phyloP scores from a whole-genome alignment of 2,888 invertebrate genomes.

The Cataglyphis albicans region DNA sequence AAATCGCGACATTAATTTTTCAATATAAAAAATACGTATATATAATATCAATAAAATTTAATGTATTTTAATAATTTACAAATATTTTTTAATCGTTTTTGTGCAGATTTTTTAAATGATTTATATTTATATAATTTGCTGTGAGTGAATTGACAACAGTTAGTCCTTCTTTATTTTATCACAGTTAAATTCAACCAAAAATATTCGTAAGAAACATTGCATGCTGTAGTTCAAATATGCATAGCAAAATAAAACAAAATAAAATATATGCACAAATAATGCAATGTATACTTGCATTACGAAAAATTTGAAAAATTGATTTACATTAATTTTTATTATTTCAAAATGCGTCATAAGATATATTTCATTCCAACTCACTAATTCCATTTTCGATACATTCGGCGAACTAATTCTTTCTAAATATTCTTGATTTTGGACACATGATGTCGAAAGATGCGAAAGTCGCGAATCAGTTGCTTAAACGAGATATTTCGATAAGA shows the following conservation, averaged over 20 bases:
- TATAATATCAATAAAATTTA: neutral
- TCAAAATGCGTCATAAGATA: slow-evolving; percentile 7
- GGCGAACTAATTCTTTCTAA: slow-evolving; percentile 71
- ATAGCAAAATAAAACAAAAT: neutral
- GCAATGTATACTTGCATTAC: neutral
- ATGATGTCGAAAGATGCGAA: slow-evolving; percentile 67
- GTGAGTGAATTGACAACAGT: neutral
- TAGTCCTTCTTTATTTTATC: neutral
- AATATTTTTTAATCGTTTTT: neutral
- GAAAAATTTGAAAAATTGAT: neutral
- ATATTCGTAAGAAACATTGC: too few relatives aligned
- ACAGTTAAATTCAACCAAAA: too few relatives aligned
- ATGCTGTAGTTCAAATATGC: neutral
- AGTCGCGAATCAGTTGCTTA: slow-evolving; percentile 50
- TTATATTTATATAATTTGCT: neutral
- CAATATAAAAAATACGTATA: neutral
- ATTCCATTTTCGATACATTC: slow-evolving; percentile 61
- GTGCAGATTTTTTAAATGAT: neutral
- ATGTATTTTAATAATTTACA: neutral
- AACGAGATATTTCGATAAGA: slow-evolving; percentile 72
- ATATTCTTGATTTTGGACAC: slow-evolving; percentile 73
- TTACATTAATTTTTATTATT: neutral
- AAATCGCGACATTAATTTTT: neutral
- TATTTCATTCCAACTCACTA: slow-evolving; percentile 55
- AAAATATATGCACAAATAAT: neutral